Base-by-base conservation (phyloP, 2,888 invertebrate species). In the Ptilodon capucinus region DNA sequence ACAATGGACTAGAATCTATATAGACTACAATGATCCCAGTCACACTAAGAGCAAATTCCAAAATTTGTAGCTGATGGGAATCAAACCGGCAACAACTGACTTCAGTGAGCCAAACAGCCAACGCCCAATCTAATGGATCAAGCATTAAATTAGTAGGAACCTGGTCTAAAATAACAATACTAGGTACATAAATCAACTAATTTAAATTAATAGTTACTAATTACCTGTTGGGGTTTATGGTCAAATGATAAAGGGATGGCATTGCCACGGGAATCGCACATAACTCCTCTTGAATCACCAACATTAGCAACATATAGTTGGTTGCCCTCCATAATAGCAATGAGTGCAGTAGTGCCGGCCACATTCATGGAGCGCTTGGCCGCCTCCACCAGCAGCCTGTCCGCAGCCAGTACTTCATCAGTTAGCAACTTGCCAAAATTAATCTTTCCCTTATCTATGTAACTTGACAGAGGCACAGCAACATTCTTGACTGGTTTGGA, bases 211-310 rank as follows among this genome's bases (percentile, higher is more conserved):
- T 34, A 34, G 11, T 6, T 23, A 23, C 5, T 8, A 23, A 23
- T 32, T 91, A 97, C 97, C 93, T 98, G 97, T 77, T 98, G 97
- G 32, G 99, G 99, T 89, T 99, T 99, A 81, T 99, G 99, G 84
- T 99, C 99, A 82, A 97, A 97, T 1, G 98, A 98, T 6, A 99
- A 89, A 11, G 97, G 98, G 64, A 97, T 97, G 0, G 96, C 97
- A 80, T 96, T 96, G 30, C 98, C 98, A 72, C 95, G 94, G 40
- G 93, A 93, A 84, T 98, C 98, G 83, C 97, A 98, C 95, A 98
- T 97, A 0, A 98, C 98, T 21, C 98, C 99, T 58, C 99, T 92
- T 0, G 98, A 98, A 83, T 99, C 99, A 3, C 99, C 99, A 18
- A 99, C 98, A 92, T 99, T 99, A 11, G 98, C 98, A 19, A 99